phyloP scores from a whole-genome alignment of 2,888 invertebrate genomes.

The Euphydryas editha region DNA sequence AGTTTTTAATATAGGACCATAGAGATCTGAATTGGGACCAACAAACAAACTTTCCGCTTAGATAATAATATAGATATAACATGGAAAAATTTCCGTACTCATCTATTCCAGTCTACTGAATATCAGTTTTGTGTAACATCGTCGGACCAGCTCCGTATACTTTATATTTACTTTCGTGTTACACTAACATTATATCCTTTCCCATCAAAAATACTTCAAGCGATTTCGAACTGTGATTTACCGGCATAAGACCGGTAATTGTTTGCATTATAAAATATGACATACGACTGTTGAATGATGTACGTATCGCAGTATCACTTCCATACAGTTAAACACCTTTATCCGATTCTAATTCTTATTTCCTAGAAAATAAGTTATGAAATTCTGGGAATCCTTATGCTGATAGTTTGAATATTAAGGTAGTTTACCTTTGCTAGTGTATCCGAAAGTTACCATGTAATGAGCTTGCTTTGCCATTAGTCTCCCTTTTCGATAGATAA shows the following conservation, averaged over 20 bases:
- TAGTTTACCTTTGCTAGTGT: constrained; percentile 21
- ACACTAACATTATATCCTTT: neutral
- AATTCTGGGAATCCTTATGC: neutral
- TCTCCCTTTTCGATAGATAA: constrained; percentile 30
- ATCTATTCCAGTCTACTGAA: constrained; percentile 26
- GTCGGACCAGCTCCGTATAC: constrained; percentile 32
- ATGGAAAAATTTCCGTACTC: constrained; percentile 7
- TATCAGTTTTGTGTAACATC: constrained; percentile 32
- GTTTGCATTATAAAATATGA: neutral
- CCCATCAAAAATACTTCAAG: neutral
- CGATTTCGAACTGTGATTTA: neutral
- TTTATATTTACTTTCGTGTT: constrained; percentile 36
- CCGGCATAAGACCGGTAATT: neutral
- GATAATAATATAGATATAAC: neutral
- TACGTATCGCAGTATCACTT: neutral
- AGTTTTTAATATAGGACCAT: too few relatives aligned
- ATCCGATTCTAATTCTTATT: constrained; percentile 8
- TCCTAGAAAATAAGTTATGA: rapidly evolving
- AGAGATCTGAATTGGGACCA: too few relatives aligned
- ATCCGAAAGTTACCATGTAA: constrained; percentile 35
- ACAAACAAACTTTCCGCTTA: too few relatives aligned
- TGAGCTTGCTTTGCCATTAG: constrained; percentile 33
- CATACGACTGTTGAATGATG: neutral
- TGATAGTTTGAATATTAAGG: constrained; percentile 16
- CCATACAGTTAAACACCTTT: neutral